Evolutionary conservation across 2,888 invertebrate species (phyloP).

Genomic region (Patella pellucida): DNA sequence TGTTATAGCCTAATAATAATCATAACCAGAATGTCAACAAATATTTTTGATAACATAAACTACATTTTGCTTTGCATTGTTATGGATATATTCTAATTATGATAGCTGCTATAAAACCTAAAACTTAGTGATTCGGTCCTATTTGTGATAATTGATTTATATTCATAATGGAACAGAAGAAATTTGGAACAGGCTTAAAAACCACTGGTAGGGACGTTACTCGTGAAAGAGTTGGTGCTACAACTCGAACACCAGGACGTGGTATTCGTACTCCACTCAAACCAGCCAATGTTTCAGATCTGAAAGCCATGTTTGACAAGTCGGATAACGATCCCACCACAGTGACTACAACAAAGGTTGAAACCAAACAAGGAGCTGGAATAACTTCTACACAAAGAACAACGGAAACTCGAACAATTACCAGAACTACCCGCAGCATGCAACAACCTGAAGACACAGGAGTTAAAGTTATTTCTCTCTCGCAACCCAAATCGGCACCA

Average conservation of each 20-base stretch:
- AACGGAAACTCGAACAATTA: not conserved
- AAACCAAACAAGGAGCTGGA: slow-evolving; percentile 12
- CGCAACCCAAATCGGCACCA: not conserved
- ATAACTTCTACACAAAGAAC: not conserved
- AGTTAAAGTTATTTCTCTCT: slow-evolving; percentile 15
- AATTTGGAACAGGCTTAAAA: slow-evolving; percentile 32
- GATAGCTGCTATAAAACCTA: too few species aligned
- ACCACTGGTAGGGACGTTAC: slow-evolving; percentile 22
- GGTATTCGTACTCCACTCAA: slow-evolving; percentile 41
- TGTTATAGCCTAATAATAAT: too few species aligned
- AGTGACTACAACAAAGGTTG: not conserved
- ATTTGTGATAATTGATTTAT: not conserved
- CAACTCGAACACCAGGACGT: slow-evolving; percentile 11
- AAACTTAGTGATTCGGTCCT: too few species aligned
- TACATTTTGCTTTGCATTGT: too few species aligned
- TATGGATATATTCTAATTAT: too few species aligned
- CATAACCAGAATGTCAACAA: too few species aligned
- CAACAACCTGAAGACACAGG: slow-evolving; percentile 18
- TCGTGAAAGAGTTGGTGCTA: slow-evolving; percentile 18
- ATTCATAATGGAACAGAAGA: slow-evolving; percentile 23
- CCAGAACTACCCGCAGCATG: not conserved
- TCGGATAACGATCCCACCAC: slow-evolving; percentile 21
- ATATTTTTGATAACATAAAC: too few species aligned
- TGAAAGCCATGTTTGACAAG: slow-evolving; percentile 47
- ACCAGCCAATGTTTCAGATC: slow-evolving; percentile 46